Evolutionary conservation across 1,140 invertebrate species (phyloP).

Genomic region (Zaprionus ornatus): DNA sequence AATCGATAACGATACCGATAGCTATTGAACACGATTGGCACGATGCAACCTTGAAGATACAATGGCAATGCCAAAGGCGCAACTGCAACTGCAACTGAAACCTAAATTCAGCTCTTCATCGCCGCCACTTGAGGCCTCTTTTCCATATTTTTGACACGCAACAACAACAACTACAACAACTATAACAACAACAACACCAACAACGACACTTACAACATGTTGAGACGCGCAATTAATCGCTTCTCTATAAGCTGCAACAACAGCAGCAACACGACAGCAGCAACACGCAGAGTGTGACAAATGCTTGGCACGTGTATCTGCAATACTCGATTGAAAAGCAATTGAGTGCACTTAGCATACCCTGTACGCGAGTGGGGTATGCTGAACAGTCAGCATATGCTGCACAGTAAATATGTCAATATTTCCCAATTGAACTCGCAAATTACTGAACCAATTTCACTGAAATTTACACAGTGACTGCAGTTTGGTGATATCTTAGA

Average conservation of each 20-base stretch:
- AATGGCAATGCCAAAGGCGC: constrained; percentile 14
- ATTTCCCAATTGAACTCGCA: no score
- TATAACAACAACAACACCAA: not conserved
- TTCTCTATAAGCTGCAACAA: constrained; percentile 15
- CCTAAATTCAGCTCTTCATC: constrained; percentile 6
- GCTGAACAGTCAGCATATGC: no score
- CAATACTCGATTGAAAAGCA: constrained; percentile 23
- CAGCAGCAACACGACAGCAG: constrained; percentile 5
- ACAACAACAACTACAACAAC: not conserved
- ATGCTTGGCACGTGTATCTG: constrained; percentile 41
- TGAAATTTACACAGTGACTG: not conserved
- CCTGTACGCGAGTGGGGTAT: constrained; percentile 6
- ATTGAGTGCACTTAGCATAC: constrained; percentile 26
- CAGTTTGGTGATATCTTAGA: not conserved
- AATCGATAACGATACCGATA: constrained; percentile 14
- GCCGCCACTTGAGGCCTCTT: constrained; percentile 13
- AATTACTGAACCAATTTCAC: no score
- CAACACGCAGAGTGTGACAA: constrained; percentile 8
- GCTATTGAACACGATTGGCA: constrained; percentile 11
- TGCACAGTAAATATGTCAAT: not conserved
- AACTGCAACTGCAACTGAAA: constrained; percentile 3
- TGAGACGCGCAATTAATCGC: constrained; percentile 42
- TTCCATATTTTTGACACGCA: constrained; percentile 19
- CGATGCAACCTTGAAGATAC: constrained; percentile 29
- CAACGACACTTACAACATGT: constrained; percentile 10